A percentile compares a stretch with the other conserved stretches of the same genome.
Evolutionary conservation across 2,888 invertebrate genomes (phyloP).

Genomic region (Dryobota labecula): DNA sequence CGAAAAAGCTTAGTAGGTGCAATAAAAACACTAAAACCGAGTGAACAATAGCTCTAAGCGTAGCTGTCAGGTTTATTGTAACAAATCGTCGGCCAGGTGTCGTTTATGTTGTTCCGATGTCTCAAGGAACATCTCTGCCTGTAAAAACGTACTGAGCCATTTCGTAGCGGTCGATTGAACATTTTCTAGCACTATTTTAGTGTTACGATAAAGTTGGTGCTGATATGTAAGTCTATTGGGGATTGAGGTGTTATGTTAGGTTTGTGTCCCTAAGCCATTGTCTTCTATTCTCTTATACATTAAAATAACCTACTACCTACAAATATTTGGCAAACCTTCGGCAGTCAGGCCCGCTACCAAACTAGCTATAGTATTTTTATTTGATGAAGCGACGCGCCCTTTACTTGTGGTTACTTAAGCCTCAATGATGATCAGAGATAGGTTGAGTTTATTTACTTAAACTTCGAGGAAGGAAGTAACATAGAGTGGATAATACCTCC

Average conservation of each 20-base stretch:
- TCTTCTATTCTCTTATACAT: neutral
- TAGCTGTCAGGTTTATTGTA: slow-evolving; percentile 64
- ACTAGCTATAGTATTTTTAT: neutral
- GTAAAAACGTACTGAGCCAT: slow-evolving; percentile 51
- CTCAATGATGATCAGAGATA: too few species aligned
- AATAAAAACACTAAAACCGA: slow-evolving; percentile 65
- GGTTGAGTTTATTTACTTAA: too few species aligned
- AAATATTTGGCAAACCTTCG: neutral
- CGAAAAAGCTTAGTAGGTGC: slow-evolving; percentile 54
- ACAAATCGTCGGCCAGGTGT: slow-evolving; percentile 66
- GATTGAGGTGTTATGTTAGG: neutral
- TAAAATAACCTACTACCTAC: neutral
- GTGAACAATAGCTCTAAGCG: slow-evolving; percentile 62
- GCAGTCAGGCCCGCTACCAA: too few species aligned
- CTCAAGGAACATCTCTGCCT: slow-evolving; percentile 56
- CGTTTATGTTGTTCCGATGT: slow-evolving; percentile 65
- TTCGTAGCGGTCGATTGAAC: slow-evolving; percentile 51
- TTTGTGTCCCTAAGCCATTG: neutral
- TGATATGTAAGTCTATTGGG: slow-evolving; percentile 19
- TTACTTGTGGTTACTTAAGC: too few species aligned
- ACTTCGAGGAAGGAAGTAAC: too few species aligned
- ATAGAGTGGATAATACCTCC: too few species aligned
- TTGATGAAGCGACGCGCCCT: too few species aligned
- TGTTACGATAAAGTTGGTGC: slow-evolving; percentile 31
- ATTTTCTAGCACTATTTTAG: slow-evolving; percentile 50